Base-by-base conservation (phyloP, 1,140 invertebrate species). In the Ectropis grisescens region DNA sequence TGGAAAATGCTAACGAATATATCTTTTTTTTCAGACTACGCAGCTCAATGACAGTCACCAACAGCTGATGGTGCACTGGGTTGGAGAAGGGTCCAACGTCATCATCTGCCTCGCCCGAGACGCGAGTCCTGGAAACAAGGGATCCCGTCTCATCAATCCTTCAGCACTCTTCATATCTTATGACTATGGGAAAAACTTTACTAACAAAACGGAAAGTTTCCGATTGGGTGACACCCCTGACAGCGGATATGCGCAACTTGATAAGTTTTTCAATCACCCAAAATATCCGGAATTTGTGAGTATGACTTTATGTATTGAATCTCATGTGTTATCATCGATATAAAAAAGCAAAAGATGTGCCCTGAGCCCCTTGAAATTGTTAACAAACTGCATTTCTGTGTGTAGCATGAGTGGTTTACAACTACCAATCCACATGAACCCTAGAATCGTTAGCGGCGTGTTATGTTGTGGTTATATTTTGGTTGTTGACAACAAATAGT, bases 11-110 rank as follows among this genome's bases (percentile, higher is more conserved):
- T n/a, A n/a, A n/a, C n/a, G n/a, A n/a, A n/a, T n/a, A n/a, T n/a
- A 19, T 8, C 16, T 19, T 43, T 41, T 29, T 44, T 50, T 41
- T 35, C 71, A 92, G 90, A 84, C 89, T 22, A 89, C 87, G 35
- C 67, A 85, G 27, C 79, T 96, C 6, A 93, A 94, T 81, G 93
- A 95, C 70, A 90, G 87, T 32, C 93, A 96, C 70, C 91, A 92
- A 49, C 92, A 94, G 60, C 71, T 96, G 48, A 91, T 95, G 85
- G 93, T 96, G 1, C 91, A 95, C 76, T 96, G 94, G 94, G 92
- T 93, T 14, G 93, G 93, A 13, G 89, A 92, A 61, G 88, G 87
- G 11, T 93, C 91, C 26, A 87, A 93, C 72, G 92, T 95, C 7
- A 92, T 96, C 39, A 90, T 96, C 35, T 95, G 93, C 51, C 76